phyloP scores from a whole-genome alignment of 2,888 invertebrate genomes.

The Agriopis aurantiaria region DNA sequence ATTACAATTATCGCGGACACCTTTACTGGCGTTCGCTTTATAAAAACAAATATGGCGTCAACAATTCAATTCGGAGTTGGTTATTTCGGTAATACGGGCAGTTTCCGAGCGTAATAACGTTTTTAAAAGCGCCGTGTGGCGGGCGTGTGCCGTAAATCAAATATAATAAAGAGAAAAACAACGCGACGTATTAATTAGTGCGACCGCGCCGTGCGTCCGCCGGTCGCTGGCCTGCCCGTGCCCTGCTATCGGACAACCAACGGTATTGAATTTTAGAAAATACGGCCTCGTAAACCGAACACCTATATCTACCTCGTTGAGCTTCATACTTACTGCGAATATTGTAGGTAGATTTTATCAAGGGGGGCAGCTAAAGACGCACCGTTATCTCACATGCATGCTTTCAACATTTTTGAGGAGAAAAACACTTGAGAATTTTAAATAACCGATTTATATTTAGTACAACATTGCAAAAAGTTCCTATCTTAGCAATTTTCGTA shows the following conservation, averaged over 20 bases:
- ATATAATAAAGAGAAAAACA: constrained; percentile 78
- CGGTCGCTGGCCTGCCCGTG: constrained; percentile 25
- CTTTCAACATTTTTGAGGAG: too few relatives aligned
- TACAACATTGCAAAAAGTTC: too few relatives aligned
- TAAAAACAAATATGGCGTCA: constrained; percentile 71
- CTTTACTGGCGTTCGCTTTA: constrained; percentile 62
- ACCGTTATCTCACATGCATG: too few relatives aligned
- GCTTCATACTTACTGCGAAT: constrained; percentile 9
- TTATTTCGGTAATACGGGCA: constrained; percentile 70
- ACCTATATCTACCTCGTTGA: constrained; percentile 18
- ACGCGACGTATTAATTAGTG: constrained; percentile 77
- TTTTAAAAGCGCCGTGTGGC: constrained; percentile 69
- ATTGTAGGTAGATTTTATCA: background rate
- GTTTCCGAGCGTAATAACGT: constrained; percentile 69
- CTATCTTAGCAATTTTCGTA: too few relatives aligned
- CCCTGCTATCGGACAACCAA: constrained; percentile 49
- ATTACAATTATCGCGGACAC: constrained; percentile 67
- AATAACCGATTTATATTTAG: too few relatives aligned
- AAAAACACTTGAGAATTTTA: too few relatives aligned
- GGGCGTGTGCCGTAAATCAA: constrained; percentile 70
- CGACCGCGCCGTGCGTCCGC: constrained; percentile 46
- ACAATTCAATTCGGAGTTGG: constrained; percentile 73
- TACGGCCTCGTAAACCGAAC: constrained; percentile 57
- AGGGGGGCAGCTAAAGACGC: background rate
- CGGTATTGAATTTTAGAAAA: constrained; percentile 73